Percentiles rank a stretch among this genome's conserved stretches.
Evolutionary conservation across 2,888 invertebrate species (phyloP).

Genomic region (Agelastica alni): DNA sequence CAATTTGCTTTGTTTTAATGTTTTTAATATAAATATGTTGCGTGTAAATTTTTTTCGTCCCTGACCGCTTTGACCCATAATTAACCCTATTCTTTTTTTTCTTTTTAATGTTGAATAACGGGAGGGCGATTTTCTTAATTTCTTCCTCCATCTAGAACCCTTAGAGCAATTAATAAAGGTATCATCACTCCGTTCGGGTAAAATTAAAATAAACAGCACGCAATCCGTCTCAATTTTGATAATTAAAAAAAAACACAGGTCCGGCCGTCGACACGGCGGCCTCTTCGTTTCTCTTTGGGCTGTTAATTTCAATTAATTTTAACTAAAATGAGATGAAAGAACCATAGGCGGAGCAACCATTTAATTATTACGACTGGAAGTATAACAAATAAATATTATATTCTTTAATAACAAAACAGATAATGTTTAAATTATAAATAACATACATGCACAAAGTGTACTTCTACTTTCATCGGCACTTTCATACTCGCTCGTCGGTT

Average conservation of each 20-base stretch:
- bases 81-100: neutral
- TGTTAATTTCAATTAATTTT: conserved; percentile 44
- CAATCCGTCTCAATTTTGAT: conserved; percentile 38
- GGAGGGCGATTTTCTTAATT: conserved; percentile 9
- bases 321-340: conserved; percentile 23
- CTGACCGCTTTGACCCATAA: neutral
- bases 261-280: conserved; percentile 19
- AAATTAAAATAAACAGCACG: conserved; percentile 37
- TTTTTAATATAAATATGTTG: too few species aligned
- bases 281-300: conserved; percentile 31
- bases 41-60: neutral
- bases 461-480: neutral
- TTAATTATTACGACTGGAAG: neutral
- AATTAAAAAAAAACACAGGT: conserved; percentile 40
- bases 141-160: conserved; percentile 10
- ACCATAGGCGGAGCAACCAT: neutral
- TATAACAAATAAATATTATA: too few species aligned
- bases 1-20: too few species aligned
- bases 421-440: too few species aligned
- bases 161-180: conserved; percentile 29
- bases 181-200: conserved; percentile 27
- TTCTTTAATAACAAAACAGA: too few species aligned
- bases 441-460: neutral
- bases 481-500: too few species aligned
- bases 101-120: neutral